Conservation (phyloP, 2,797 vertebrate species). For the Alfaro cultratus region DNA sequence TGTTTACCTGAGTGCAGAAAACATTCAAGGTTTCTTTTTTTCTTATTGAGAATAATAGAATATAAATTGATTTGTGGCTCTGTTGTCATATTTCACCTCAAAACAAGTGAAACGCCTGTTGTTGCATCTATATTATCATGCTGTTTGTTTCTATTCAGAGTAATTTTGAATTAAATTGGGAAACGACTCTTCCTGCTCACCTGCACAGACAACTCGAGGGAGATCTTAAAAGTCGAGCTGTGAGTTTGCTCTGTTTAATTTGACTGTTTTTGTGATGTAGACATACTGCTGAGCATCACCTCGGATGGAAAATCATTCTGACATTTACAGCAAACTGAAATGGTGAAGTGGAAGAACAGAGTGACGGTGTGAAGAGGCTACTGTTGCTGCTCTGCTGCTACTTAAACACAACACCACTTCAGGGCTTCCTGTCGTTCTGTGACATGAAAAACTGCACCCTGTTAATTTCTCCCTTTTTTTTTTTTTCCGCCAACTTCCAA, state of each 20-base stretch:
- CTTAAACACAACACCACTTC: conserved; percentile 3
- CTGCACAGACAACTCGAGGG: no score
- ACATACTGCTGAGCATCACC: neutral
- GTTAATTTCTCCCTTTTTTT: neutral
- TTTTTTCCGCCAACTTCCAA: no score
- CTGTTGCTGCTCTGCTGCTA: conserved; percentile 6
- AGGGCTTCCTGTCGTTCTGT: neutral
- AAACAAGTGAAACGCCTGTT: neutral
- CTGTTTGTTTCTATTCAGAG: neutral
- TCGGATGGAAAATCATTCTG: conserved; percentile 19
- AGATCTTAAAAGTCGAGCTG: neutral
- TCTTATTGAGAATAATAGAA: neutral
- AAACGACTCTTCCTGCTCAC: neutral
- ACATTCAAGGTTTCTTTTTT: neutral
- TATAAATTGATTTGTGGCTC: neutral
- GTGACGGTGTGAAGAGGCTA: conserved; percentile 21
- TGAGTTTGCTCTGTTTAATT: neutral
- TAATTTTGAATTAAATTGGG: neutral
- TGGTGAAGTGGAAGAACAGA: conserved; percentile 7
- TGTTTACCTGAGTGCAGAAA: neutral
- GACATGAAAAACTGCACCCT: conserved; percentile 6
- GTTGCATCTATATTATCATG: neutral
- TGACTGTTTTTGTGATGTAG: neutral
- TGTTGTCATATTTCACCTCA: neutral
- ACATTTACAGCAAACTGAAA: conserved; percentile 34